Evolutionary conservation across 2,113 vertebrate genomes (phyloP).

Genomic region (Sigmodon hispidus): DNA sequence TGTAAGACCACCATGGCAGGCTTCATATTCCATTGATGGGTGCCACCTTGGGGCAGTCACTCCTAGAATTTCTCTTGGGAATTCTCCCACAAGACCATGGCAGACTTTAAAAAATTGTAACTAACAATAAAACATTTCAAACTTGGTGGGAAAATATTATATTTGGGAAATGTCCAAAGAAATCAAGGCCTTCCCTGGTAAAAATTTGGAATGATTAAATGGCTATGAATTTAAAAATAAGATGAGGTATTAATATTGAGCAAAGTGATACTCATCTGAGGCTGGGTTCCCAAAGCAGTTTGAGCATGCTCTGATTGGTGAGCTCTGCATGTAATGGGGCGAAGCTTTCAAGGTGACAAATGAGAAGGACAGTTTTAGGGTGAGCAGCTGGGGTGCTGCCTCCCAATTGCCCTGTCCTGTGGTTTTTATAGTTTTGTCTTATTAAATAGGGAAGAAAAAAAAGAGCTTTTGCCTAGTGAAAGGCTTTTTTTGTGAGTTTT

Average conservation of each 20-base stretch:
- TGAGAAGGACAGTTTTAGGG: conserved; percentile 30
- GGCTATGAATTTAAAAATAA: conserved; percentile 39
- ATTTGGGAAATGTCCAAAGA: conserved; percentile 65
- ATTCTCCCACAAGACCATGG: conserved; percentile 6
- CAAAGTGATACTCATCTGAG: conserved; percentile 57
- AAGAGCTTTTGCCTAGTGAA: conserved; percentile 7
- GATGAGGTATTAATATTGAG: conserved; percentile 40
- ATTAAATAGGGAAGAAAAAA: neutral
- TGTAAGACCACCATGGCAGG: neutral
- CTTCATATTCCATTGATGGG: neutral
- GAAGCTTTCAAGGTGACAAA: conserved; percentile 34
- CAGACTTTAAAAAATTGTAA: conserved; percentile 52
- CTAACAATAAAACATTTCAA: conserved; percentile 65
- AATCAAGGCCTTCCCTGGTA: conserved; percentile 49
- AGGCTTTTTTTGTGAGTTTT: conserved; percentile 29
- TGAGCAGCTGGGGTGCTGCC: neutral
- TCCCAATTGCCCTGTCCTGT: neutral
- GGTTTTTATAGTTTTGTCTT: conserved; percentile 53
- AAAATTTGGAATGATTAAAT: conserved; percentile 67
- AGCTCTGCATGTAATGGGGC: neutral
- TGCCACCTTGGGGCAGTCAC: conserved; percentile 3
- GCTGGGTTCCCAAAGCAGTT: conserved; percentile 50
- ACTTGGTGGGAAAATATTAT: conserved; percentile 64
- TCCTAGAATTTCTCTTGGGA: conserved; percentile 60
- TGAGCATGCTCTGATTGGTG: conserved; percentile 3